These are phyloP conservation scores for Bambusicola thoracicus DNA, from an alignment of 2,113 vertebrate species.

Conservation along the genomic window DNA sequence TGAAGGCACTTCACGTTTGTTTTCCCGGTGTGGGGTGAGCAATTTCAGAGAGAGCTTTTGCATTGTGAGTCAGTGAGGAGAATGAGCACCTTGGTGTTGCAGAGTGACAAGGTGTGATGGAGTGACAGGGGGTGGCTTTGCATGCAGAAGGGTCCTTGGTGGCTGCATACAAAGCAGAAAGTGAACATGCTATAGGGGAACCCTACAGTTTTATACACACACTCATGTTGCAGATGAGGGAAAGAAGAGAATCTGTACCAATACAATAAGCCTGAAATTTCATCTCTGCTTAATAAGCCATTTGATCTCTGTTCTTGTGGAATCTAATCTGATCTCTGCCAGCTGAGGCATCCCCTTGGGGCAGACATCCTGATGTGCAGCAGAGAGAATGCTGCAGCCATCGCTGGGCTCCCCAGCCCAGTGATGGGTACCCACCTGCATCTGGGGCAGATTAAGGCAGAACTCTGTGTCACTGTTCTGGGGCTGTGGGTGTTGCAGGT, in stretches of 20 bases:
- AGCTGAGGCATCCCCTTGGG: neutral
- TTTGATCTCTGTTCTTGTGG: conserved; percentile 25
- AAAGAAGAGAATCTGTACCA: neutral
- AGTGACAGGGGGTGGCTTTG: neutral
- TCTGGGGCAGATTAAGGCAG: neutral
- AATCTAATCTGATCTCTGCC: neutral
- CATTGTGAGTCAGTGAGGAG: neutral
- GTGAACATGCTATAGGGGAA: neutral
- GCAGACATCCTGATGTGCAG: neutral
- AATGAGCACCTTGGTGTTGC: neutral
- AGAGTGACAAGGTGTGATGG: neutral
- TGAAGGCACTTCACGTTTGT: neutral
- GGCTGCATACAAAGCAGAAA: neutral
- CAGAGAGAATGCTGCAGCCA: rapidly evolving
- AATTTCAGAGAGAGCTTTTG: neutral
- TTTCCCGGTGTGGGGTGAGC: neutral
- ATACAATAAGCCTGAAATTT: conserved; percentile 48
- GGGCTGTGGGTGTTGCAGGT: neutral
- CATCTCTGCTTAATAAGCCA: conserved; percentile 36
- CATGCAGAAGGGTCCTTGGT: neutral
- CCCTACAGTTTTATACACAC: neutral
- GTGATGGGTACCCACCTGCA: neutral
- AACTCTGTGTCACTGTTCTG: neutral
- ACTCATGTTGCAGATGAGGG: neutral
- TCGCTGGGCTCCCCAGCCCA: neutral